Conservation (phyloP, 2,113 vertebrate genomes). For the Antennarius striatus region DNA sequence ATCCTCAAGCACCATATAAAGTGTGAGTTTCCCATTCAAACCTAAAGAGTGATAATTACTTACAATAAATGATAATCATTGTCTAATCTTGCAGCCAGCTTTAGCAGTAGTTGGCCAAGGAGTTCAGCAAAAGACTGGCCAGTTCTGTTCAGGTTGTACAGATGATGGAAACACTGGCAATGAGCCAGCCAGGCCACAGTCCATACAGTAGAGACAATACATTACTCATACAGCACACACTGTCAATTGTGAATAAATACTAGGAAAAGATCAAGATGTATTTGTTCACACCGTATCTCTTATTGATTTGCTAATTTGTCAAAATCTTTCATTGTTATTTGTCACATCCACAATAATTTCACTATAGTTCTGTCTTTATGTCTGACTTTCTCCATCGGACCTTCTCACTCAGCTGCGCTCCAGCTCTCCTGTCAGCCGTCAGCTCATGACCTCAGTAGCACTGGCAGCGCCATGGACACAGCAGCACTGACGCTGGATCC, state of each 20-base stretch:
- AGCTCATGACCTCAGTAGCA: slow-evolving; percentile 82
- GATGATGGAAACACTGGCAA: slow-evolving; percentile 11
- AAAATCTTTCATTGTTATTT: slow-evolving; percentile 9
- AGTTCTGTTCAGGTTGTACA: not conserved
- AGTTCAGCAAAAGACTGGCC: too few species aligned
- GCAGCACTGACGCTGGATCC: slow-evolving; percentile 79
- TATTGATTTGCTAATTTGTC: slow-evolving; percentile 28
- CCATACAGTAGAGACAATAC: slow-evolving; percentile 17
- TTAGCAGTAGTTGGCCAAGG: too few species aligned
- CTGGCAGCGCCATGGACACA: slow-evolving; percentile 80
- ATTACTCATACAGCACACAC: slow-evolving; percentile 37
- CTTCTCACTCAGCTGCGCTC: slow-evolving; percentile 74
- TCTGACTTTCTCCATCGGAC: slow-evolving; percentile 17
- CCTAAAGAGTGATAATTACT: too few species aligned
- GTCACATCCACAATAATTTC: slow-evolving; percentile 10
- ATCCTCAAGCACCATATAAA: too few species aligned
- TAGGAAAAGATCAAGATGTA: slow-evolving; percentile 13
- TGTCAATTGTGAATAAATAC: slow-evolving; percentile 16
- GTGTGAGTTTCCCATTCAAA: too few species aligned
- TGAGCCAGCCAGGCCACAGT: slow-evolving; percentile 8
- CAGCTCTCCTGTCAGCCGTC: slow-evolving; percentile 86
- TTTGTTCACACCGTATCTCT: too few species aligned
- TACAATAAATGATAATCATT: too few species aligned
- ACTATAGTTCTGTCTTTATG: not conserved
- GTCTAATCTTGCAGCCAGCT: too few species aligned